phyloP scores from a whole-genome alignment of 2,113 vertebrate species.

The Charina bottae region DNA sequence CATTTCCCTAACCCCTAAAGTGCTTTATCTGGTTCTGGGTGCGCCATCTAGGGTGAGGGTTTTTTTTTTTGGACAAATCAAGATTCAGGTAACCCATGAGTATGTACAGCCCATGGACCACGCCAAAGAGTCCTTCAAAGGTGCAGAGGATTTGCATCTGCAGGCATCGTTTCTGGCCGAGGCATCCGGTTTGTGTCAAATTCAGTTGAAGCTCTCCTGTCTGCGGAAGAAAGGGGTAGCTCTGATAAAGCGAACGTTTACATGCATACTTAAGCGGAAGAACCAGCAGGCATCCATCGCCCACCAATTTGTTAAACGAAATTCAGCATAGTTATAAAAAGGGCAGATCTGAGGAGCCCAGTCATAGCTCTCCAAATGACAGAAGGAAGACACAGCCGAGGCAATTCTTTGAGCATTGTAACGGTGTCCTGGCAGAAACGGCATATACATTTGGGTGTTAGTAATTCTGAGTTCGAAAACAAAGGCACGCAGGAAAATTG shows the following conservation, averaged over 20 bases:
- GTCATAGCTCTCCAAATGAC: constrained; percentile 41
- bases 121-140: not conserved
- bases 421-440: constrained; percentile 58
- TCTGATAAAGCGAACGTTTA: constrained; percentile 51
- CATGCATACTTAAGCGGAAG: constrained; percentile 62
- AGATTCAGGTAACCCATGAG: not conserved
- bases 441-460: constrained; percentile 47
- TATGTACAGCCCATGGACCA: not conserved
- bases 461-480: constrained; percentile 57
- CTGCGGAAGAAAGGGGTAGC: constrained; percentile 37
- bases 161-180: not conserved
- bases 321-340: constrained; percentile 64
- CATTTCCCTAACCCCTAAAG: not conserved
- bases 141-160: not conserved
- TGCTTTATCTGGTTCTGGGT: not conserved
- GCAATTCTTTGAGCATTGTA: constrained; percentile 55
- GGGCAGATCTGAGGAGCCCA: constrained; percentile 58
- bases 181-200: not conserved
- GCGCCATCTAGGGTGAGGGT: not conserved
- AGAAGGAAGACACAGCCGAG: constrained; percentile 45
- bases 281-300: constrained; percentile 31
- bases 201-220: not conserved
- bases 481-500: constrained; percentile 50
- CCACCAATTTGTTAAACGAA: constrained; percentile 66
- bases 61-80: not conserved